Conservation (phyloP, 2,888 invertebrate species). For the Leucophenga maculata region DNA sequence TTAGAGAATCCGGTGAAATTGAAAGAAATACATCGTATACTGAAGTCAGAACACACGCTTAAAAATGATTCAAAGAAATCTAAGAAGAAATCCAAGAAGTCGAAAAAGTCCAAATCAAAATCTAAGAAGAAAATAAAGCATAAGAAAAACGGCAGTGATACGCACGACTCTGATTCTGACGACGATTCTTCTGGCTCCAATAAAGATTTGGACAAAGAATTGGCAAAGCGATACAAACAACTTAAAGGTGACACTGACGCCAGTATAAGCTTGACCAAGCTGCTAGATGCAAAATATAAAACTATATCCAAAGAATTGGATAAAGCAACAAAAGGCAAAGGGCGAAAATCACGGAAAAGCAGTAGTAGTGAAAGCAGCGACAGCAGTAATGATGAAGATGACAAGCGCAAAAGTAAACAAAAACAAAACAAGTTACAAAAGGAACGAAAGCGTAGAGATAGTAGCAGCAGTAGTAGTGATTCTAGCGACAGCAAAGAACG, state of each 20-base stretch:
- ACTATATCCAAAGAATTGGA: slow-evolving; percentile 71
- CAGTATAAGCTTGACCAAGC: slow-evolving; percentile 65
- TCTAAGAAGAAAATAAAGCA: slow-evolving; percentile 53
- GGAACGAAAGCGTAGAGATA: background rate
- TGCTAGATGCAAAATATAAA: slow-evolving; percentile 70
- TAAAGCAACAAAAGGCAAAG: slow-evolving; percentile 60
- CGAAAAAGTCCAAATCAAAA: slow-evolving; percentile 45
- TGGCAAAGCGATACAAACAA: slow-evolving; percentile 72
- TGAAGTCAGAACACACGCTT: slow-evolving; percentile 75
- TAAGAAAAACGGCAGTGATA: slow-evolving; percentile 59
- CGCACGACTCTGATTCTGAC: slow-evolving; percentile 57
- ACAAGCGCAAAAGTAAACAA: slow-evolving; percentile 14
- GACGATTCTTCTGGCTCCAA: slow-evolving; percentile 49
- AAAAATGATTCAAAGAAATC: slow-evolving; percentile 22
- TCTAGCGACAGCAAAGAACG: background rate
- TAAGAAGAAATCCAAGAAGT: slow-evolving; percentile 49
- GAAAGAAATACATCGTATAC: slow-evolving; percentile 86
- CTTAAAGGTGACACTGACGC: slow-evolving; percentile 73
- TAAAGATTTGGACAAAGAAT: slow-evolving; percentile 75
- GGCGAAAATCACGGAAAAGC: slow-evolving; percentile 38
- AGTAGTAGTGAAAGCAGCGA: slow-evolving; percentile 37
- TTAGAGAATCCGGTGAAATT: slow-evolving; percentile 93
- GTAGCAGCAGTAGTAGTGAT: background rate
- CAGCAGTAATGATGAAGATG: slow-evolving; percentile 32
- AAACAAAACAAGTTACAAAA: too few relatives aligned